phyloP scores from a whole-genome alignment of 2,888 invertebrate genomes.

The Apocheima hispidaria region DNA sequence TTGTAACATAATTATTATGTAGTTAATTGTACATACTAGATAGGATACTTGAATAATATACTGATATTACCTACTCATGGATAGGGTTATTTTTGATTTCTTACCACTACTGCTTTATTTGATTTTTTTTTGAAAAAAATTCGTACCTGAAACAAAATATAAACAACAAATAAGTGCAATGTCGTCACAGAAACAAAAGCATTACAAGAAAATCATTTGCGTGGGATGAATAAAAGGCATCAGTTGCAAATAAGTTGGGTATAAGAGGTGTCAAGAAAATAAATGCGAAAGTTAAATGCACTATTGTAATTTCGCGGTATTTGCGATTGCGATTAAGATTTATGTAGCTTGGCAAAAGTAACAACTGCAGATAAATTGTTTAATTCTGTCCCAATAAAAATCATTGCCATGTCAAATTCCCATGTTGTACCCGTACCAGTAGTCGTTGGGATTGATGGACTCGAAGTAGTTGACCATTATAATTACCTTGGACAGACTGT shows the following conservation, averaged over 20 bases:
- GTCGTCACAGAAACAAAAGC: not conserved
- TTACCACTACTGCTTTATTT: not conserved
- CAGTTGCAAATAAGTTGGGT: not conserved
- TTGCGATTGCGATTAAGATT: constrained; percentile 23
- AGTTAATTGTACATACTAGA: too few relatives aligned
- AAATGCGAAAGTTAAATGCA: constrained; percentile 10
- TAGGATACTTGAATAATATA: too few relatives aligned
- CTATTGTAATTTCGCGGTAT: constrained; percentile 7
- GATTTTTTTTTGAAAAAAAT: not conserved
- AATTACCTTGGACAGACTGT: too few relatives aligned
- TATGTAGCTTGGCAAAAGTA: constrained; percentile 26
- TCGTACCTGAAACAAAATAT: constrained; percentile 12
- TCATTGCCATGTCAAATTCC: too few relatives aligned
- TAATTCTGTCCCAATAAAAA: constrained; percentile 27
- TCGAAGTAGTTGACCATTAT: too few relatives aligned
- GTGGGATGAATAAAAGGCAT: not conserved
- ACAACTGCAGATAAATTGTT: constrained; percentile 24
- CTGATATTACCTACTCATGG: too few relatives aligned
- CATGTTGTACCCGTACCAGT: too few relatives aligned
- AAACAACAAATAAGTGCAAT: not conserved
- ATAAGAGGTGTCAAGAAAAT: not conserved
- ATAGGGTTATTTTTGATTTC: not conserved
- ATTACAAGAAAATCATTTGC: not conserved
- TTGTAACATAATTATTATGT: not conserved
- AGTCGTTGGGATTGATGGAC: too few relatives aligned